A percentile compares a stretch with the other conserved stretches of the same genome.
phyloP scores from a whole-genome alignment of 2,113 vertebrate species.

The Forbesichthys papilliferus region DNA sequence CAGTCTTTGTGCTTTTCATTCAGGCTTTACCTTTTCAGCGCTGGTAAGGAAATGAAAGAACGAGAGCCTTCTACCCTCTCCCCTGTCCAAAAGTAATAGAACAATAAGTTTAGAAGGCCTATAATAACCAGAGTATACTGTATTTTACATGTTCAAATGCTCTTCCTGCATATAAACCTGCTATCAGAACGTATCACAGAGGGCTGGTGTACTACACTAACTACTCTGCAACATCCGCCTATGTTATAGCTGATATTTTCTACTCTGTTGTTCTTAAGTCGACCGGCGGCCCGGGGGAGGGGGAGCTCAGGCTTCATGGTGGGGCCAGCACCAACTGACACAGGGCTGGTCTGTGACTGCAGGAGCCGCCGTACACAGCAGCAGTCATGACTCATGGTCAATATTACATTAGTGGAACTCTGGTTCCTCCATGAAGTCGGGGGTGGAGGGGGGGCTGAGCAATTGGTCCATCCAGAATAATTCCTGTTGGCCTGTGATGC shows the following conservation, averaged over 20 bases:
- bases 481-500: too few species aligned
- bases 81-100: too few species aligned
- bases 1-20: constrained; percentile 32
- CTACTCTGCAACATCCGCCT: neutral
- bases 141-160: neutral
- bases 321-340: constrained; percentile 59
- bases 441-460: constrained; percentile 1
- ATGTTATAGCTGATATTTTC: constrained; percentile 21
- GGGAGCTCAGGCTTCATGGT: constrained; percentile 36
- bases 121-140: too few species aligned
- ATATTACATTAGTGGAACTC: constrained; percentile 6
- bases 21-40: constrained; percentile 23
- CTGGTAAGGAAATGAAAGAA: constrained; percentile 61
- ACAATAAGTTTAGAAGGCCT: too few species aligned
- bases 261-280: constrained; percentile 43
- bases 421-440: constrained; percentile 19
- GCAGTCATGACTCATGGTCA: constrained; percentile 38
- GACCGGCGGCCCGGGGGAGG: constrained; percentile 26
- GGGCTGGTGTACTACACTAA: too few species aligned
- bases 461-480: constrained; percentile 13
- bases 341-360: constrained; percentile 53
- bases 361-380: constrained; percentile 42
- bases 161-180: neutral
- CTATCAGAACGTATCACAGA: too few species aligned
- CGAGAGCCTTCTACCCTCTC: constrained; percentile 37